These are phyloP conservation scores for Byasa hedistus DNA, from an alignment of 2,888 invertebrate species.

Conservation along the genomic window DNA sequence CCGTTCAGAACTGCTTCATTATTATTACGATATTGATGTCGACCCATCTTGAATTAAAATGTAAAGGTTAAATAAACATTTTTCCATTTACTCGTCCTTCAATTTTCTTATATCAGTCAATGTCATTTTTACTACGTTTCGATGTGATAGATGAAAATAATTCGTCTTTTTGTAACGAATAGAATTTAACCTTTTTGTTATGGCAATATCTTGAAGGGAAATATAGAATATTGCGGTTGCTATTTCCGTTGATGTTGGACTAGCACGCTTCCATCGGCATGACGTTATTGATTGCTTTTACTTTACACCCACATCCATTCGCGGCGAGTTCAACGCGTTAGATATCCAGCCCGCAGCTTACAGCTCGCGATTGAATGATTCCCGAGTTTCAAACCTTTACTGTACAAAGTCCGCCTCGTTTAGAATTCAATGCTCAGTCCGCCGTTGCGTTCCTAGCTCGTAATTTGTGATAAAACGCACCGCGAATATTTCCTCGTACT, in stretches of 20 bases:
- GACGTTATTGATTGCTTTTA: constrained; percentile 29
- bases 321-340: constrained; percentile 35
- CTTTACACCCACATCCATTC: constrained; percentile 33
- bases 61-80: not conserved
- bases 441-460: constrained; percentile 23
- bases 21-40: not conserved
- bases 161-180: not conserved
- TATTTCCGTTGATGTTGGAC: constrained; percentile 25
- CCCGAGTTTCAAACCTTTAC: constrained; percentile 34
- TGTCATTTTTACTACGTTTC: too few species aligned
- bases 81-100: not conserved
- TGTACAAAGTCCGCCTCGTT: constrained; percentile 32
- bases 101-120: not conserved
- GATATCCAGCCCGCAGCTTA: constrained; percentile 38
- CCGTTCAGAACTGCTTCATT: constrained; percentile 6
- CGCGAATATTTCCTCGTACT: constrained; percentile 23
- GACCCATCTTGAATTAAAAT: not conserved
- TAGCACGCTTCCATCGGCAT: constrained; percentile 23
- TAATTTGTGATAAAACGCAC: constrained; percentile 27
- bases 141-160: not conserved
- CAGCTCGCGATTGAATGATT: constrained; percentile 37
- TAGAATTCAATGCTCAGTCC: constrained; percentile 34
- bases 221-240: constrained; percentile 18
- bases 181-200: not conserved
- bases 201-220: not conserved